phyloP scores from a whole-genome alignment of 2,888 invertebrate genomes.

The Pteria penguin region DNA sequence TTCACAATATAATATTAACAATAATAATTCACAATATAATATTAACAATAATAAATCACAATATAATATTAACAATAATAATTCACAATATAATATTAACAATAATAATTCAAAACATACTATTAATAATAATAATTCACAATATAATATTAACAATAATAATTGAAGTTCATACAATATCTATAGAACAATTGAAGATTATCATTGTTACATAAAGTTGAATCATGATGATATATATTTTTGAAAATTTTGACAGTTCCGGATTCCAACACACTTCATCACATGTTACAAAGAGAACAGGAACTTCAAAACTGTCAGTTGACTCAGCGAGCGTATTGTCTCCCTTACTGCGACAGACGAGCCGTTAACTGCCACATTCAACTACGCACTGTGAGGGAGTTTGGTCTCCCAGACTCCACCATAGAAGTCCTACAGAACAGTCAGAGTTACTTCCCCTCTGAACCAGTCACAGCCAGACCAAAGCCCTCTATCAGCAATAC shows the following conservation, averaged over 20 bases:
- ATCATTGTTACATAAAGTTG: no score
- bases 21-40: no score
- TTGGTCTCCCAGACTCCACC: slow-evolving; percentile 94
- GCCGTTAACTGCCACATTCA: slow-evolving; percentile 90
- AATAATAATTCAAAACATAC: no score
- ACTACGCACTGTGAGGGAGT: slow-evolving; percentile 94
- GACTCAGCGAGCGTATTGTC: slow-evolving; percentile 89
- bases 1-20: no score
- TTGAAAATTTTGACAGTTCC: slow-evolving; percentile 85
- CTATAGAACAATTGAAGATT: no score
- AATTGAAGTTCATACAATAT: no score
- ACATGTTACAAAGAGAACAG: slow-evolving; percentile 91
- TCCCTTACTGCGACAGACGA: slow-evolving; percentile 85
- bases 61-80: no score
- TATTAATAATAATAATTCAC: no score
- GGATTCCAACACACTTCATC: slow-evolving; percentile 87
- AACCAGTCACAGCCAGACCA: slow-evolving; percentile 28
- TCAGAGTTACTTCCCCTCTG: slow-evolving; percentile 68
- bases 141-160: no score
- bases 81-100: no score
- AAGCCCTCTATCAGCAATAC: slow-evolving; percentile 23
- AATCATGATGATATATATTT: no score
- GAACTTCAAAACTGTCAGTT: slow-evolving; percentile 90
- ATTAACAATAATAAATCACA: no score
- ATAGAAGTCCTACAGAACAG: slow-evolving; percentile 85